Evolutionary conservation across 2,113 vertebrate species (phyloP).

Genomic region (Eptesicus fuscus): DNA sequence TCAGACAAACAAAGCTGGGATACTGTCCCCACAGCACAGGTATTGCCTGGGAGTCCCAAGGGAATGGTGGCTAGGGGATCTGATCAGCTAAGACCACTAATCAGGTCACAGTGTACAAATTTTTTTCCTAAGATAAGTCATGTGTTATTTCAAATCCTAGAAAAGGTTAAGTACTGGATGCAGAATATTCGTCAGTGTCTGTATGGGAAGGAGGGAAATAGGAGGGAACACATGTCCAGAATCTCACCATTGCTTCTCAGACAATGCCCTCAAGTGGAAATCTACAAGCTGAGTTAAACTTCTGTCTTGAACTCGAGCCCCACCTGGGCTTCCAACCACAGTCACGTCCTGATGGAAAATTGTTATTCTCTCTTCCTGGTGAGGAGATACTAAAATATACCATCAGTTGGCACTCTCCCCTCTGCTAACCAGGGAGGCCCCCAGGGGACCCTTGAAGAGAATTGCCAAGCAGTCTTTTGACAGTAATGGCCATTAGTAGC

Average conservation of each 20-base stretch:
- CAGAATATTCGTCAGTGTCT: background rate
- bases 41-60: background rate
- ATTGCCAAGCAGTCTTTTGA: background rate
- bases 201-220: background rate
- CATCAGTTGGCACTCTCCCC: background rate
- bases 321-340: background rate
- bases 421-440: background rate
- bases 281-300: background rate
- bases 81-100: background rate
- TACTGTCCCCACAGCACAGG: background rate
- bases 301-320: background rate
- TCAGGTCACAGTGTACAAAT: background rate
- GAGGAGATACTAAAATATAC: background rate
- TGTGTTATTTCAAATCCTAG: background rate
- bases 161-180: background rate
- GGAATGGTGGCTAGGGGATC: background rate
- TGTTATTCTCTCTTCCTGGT: background rate
- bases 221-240: background rate
- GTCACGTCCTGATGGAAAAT: background rate
- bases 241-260: background rate
- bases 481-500: background rate
- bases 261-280: background rate
- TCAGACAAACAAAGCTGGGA: background rate
- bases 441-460: background rate
- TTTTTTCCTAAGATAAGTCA: background rate